Evolutionary conservation across 2,797 vertebrate species (phyloP).

Genomic region (Phataginus tetradactyla): DNA sequence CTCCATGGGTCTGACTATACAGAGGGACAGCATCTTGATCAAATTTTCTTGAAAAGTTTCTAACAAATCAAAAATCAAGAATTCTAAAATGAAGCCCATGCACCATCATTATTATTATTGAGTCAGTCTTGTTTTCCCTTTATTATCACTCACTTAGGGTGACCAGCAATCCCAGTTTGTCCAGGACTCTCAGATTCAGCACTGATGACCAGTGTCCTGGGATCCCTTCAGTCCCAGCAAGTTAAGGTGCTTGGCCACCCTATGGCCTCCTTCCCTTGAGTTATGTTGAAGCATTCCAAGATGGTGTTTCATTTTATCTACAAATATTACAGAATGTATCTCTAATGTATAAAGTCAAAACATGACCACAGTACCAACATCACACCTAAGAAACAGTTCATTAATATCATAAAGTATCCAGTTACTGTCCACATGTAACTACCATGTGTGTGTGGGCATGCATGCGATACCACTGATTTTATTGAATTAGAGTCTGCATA

Average conservation of each 20-base stretch:
- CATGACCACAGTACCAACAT: neutral
- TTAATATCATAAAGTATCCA: neutral
- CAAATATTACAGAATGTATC: neutral
- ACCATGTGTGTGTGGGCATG: fast-evolving
- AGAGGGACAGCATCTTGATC: neutral
- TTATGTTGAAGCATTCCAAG: neutral
- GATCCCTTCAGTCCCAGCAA: neutral
- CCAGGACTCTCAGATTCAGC: neutral
- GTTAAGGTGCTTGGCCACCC: neutral
- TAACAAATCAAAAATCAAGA: neutral
- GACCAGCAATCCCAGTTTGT: neutral
- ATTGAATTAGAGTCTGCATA: neutral
- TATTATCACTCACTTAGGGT: neutral
- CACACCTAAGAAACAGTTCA: neutral
- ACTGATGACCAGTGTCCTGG: neutral
- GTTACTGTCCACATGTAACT: neutral
- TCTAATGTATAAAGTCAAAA: neutral
- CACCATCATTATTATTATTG: neutral
- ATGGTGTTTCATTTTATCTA: too few species aligned
- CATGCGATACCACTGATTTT: neutral
- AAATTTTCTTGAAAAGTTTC: neutral
- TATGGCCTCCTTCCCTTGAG: neutral
- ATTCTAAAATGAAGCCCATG: neutral
- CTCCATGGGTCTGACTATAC: neutral
- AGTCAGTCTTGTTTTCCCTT: neutral